Conservation (phyloP, 2,888 invertebrate species). For the Rotaria macrura region DNA sequence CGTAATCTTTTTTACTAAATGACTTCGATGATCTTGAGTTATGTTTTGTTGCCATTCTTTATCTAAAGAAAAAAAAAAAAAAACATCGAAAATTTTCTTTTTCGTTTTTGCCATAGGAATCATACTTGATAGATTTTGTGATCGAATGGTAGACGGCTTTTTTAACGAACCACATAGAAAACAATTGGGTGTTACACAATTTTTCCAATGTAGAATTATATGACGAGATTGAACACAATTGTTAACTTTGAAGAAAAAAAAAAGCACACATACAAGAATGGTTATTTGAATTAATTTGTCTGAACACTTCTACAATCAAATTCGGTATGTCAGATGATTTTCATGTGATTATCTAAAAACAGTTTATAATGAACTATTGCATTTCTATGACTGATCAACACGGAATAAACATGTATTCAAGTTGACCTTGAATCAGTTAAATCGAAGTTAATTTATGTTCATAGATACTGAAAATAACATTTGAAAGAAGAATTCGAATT, state of each 20-base stretch:
- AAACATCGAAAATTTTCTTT: too few species aligned
- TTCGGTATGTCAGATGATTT: too few species aligned
- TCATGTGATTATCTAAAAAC: too few species aligned
- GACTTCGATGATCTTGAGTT: constrained; percentile 90
- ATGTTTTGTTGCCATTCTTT: constrained; percentile 92
- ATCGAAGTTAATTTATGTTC: too few species aligned
- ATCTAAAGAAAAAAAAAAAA: constrained; percentile 40
- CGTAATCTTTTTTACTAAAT: constrained; percentile 94
- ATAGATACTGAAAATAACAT: too few species aligned
- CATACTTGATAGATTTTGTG: background rate
- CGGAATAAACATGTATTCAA: too few species aligned
- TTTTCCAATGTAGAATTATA: constrained; percentile 98
- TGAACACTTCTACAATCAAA: too few species aligned
- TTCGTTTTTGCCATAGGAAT: background rate
- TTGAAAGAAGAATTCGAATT: too few species aligned
- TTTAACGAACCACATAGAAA: constrained; percentile 85
- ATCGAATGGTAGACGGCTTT: background rate
- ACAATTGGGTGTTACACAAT: constrained; percentile 85
- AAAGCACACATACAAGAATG: constrained; percentile 57
- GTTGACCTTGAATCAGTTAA: too few species aligned
- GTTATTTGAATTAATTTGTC: constrained; percentile 63
- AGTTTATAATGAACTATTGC: too few species aligned
- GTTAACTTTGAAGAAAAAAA: background rate
- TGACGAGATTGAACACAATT: constrained; percentile 97
- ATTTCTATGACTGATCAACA: too few species aligned